These are phyloP conservation scores for Catharus fuscescens DNA, from an alignment of 2,113 vertebrate species.

Conservation along the genomic window DNA sequence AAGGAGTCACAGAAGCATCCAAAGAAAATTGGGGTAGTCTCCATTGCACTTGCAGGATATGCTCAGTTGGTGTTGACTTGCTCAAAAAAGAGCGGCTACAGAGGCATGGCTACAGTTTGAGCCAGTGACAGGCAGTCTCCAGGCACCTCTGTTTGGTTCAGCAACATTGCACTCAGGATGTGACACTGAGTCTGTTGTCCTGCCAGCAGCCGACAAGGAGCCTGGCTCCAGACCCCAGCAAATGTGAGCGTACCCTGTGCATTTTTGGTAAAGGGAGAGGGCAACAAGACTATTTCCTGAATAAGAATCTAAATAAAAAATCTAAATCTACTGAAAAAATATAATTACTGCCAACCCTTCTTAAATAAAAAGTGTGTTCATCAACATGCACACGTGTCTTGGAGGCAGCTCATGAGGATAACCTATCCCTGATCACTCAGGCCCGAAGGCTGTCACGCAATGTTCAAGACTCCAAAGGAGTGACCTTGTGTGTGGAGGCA, in stretches of 20 bases:
- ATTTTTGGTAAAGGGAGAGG: background rate
- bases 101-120: background rate
- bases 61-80: too few relatives aligned
- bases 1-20: background rate
- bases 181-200: background rate
- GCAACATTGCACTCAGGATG: background rate
- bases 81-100: background rate
- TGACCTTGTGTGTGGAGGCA: background rate
- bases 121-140: background rate
- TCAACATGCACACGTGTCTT: background rate
- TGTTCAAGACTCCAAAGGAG: background rate
- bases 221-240: background rate
- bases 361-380: background rate
- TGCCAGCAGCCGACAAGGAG: too few relatives aligned
- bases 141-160: background rate
- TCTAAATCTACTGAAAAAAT: background rate
- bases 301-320: background rate
- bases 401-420: accelerated
- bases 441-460: background rate
- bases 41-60: accelerated
- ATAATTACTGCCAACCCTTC: too few relatives aligned
- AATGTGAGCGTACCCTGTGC: accelerated
- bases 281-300: too few relatives aligned
- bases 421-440: background rate
- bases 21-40: background rate